Base-by-base conservation (phyloP, 2,888 invertebrate genomes). In the Iphiclides podalirius region DNA sequence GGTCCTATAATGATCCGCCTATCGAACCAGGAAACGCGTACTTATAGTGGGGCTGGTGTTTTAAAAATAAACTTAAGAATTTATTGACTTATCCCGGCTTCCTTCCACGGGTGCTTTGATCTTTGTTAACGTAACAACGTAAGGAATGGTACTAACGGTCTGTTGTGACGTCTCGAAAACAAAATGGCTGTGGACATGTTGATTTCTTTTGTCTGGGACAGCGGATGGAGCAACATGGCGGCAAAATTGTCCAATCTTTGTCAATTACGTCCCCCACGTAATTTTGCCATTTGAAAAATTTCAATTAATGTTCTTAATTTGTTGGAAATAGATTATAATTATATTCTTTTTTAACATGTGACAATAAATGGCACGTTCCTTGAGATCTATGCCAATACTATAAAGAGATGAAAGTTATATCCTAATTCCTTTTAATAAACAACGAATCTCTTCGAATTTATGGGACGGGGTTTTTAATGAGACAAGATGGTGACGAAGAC, bases 31-130 rank as follows among this genome's bases (percentile, higher is more conserved):
- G 63, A 63, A 53, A 55, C 53, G 41, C 50, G 45, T 60, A 58
- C 61, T 62, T 61, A 61, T 47, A 52, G 52, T 16, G 35, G 55
- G 59, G 59, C 44, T 59, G 55, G 45, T 52, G 54, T 55, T 53
- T 52, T 59, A 63, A 64, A 63, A 64, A 65, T 65, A 65, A 59
- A 57, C 49, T 17, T 12, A 33, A 33, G 51, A 58, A 64, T 65
- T 63, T 65, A 65, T 65, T 61, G 54, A 54, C 55, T 50, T 54
- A 60, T 55, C 58, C 54, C 52, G 33, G 52, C 59, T 62, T 63
- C 64, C 64, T 61, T 58, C 58, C 61, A 52, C 41, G 40, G 12
- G 26, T 26, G 53, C 61, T 65, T 66, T 63, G 65, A 64, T 65
- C 55, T 62, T 39, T 52, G 34, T 38, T 51, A 47, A 26, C 26